These are phyloP conservation scores for Hesperophylax magnus DNA, from an alignment of 1,140 invertebrate genomes.

Conservation along the genomic window DNA sequence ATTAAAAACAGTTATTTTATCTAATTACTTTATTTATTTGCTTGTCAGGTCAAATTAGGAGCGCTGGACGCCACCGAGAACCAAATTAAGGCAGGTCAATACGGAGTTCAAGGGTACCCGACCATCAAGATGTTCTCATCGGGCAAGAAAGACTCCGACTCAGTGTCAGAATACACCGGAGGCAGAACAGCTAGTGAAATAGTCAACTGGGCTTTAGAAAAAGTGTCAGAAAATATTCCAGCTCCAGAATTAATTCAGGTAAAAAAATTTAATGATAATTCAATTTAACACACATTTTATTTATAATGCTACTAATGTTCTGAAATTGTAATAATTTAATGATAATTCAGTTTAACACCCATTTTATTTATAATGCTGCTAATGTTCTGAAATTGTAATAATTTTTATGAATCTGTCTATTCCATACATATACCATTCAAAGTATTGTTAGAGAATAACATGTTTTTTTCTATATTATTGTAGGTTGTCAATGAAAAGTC, in stretches of 20 bases:
- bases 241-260: constrained; percentile 91
- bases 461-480: neutral
- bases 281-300: no score
- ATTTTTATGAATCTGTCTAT: no score
- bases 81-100: constrained; percentile 82
- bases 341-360: no score
- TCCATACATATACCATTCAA: no score
- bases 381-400: no score
- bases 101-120: constrained; percentile 93
- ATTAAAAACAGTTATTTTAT: no score
- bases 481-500: constrained; percentile 74
- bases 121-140: constrained; percentile 96
- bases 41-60: constrained; percentile 86
- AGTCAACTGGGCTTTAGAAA: constrained; percentile 90
- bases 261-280: neutral
- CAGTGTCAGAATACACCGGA: constrained; percentile 86
- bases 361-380: no score
- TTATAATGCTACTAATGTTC: no score
- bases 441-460: no score
- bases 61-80: constrained; percentile 97
- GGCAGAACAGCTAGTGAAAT: constrained; percentile 94
- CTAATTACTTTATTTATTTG: no score
- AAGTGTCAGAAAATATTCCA: constrained; percentile 88
- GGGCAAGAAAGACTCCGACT: constrained; percentile 82
- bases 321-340: no score